Base-by-base conservation (phyloP, 1,140 invertebrate species). In the Stegodyphus dumicola region DNA sequence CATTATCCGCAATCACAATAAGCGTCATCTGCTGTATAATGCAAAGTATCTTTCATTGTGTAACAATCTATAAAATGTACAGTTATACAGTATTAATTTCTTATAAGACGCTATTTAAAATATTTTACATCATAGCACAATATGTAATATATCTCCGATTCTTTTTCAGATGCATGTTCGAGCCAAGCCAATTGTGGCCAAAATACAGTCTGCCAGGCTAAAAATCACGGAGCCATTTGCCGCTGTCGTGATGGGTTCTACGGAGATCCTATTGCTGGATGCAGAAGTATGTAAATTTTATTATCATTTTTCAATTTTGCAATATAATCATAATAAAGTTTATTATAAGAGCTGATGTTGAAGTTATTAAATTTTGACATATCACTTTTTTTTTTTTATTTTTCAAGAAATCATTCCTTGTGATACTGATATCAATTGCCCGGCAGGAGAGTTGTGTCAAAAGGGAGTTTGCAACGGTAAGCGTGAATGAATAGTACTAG, bases 211-310 rank as follows among this genome's bases (percentile, higher is more conserved):
- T 88, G 87, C n/a, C 91, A 91, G 51, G 93, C 94, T 2, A 91
- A 92, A 60, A 92, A 93, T 87, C 95, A 96, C 89, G 90, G 92
- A 76, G 92, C 95, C 2, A 90, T 93, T 18, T 97, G 96, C 89
- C 90, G 91, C 11, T 97, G 96, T 89, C 94, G 94, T 88, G 88
- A 91, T 64, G 95, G 95, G 1, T 96, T 93, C 89, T 94, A 94
- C 87, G 95, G 95, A 2, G 94, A 97, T 91, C 93, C 95, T 2
- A 92, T 93, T 91, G 88, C 88, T 66, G 88, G 88, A n/a, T 89
- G 88, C 73, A 77, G 88, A 67, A 87, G 86, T 87, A 56, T 66
- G 77, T 81, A 7, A 11, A 9, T n/a, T 10, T 33, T 33, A 3
- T 33, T 33, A 33, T 15, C 56, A 60, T 15, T 60, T 67, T n/a